Percentiles rank a stretch among this genome's conserved stretches.
Evolutionary conservation across 2,797 vertebrate species (phyloP).

Genomic region (Hylomyscus alleni): DNA sequence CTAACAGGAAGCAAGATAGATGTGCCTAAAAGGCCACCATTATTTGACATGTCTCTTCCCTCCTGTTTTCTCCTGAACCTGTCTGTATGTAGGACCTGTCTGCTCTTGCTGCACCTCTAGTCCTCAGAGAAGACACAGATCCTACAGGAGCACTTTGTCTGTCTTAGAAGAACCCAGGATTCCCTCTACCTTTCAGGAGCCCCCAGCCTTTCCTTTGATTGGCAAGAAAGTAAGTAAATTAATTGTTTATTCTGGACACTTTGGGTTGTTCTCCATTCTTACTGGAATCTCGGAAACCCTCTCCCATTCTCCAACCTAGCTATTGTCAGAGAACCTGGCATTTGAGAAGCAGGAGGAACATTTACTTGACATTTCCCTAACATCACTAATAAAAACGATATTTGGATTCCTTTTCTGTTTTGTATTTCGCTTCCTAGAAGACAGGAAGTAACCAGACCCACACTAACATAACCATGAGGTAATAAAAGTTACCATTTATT

Average conservation of each 20-base stretch:
- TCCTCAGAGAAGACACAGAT: neutral
- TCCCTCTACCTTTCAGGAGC: neutral
- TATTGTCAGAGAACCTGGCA: conserved; percentile 16
- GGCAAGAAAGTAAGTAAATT: neutral
- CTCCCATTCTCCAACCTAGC: neutral
- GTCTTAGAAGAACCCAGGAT: neutral
- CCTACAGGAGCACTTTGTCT: neutral
- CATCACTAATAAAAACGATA: conserved; percentile 59
- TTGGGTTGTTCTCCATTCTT: neutral
- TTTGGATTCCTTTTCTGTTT: conserved; percentile 39
- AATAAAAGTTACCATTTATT: neutral
- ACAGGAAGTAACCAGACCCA: conserved; percentile 14
- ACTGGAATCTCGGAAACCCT: neutral
- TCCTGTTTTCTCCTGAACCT: neutral
- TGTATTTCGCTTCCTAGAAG: conserved; percentile 13
- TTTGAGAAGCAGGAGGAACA: neutral
- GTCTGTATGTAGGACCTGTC: neutral
- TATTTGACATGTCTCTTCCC: neutral
- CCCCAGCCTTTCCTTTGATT: neutral
- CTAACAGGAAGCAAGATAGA: neutral
- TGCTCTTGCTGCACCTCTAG: neutral
- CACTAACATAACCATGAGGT: conserved; percentile 1
- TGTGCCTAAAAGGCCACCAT: neutral
- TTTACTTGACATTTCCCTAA: conserved; percentile 53
- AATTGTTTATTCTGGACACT: conserved; percentile 4